Evolutionary conservation across 2,797 vertebrate genomes (phyloP), one percentile per base, ranked within the genome.

Genomic region (Rhabdophis nuchalis): DNA sequence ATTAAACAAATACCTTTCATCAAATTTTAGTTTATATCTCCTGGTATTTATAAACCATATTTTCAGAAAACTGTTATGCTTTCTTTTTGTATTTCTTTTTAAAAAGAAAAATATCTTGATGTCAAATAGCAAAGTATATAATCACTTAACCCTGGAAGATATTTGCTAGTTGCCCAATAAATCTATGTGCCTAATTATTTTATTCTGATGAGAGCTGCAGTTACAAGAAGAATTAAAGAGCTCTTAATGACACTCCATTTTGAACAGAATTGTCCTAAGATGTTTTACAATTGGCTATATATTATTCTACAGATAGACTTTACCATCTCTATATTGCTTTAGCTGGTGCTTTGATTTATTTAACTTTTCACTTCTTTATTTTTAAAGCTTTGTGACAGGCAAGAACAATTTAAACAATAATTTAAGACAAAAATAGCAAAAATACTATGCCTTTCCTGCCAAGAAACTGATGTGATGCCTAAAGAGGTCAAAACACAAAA

Each of bases 311-410:
- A 52, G 61, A 52, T 52, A 90, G 53, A 46, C 53, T 86, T 92
- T 90, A 72, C 41, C 86, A 58, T 23, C 8, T 32, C 53, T 77
- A 41, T 23, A 77, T 72, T 90, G 85, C 57, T 50, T 85, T n/a
- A 72, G 36, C 29, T 58, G 23, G 8, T 87, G 36, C 52, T 36
- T 72, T 92, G 60, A 92, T 92, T 90, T 90, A 89, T 92, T 68
- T 61, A 25, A n/a, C 41, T 92, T 92, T 72, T 87, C 68, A 87
- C 29, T n/a, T 77, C n/a, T 90, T 92, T 87, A 92, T 87, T 64
- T 92, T 64, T 58, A 23, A 90, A 92, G 41, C 20, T 41, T 87
- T 27, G 16, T 90, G 89, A 64, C 85, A 87, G 41, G 29, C 86
- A 41, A 58, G 60, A 90, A 68, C 91, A 72, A 72, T 92, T 86